Base-by-base conservation (phyloP, 2,113 vertebrate species). In the Anolis carolinensis region DNA sequence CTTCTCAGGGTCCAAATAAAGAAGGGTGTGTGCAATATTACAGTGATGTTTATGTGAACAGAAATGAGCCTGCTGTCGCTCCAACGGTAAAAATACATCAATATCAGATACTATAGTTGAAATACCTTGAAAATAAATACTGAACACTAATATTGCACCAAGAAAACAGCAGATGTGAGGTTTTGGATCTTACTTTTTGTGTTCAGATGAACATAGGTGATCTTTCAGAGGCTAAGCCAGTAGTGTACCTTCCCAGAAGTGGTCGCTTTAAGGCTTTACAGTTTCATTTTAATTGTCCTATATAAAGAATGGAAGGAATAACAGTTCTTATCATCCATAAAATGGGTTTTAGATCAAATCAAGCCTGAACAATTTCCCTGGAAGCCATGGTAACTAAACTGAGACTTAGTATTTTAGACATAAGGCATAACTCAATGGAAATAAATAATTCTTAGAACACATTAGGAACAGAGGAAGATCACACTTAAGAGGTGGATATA, bases 1-100 rank as follows among this genome's bases (percentile, higher is more conserved):
- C 88, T 50, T 97, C 98, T 1, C 94, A 90, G 85, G 98, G 98
- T 0, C 96, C 93, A 79, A 96, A 96, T 92, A 95, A 94, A 36
- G 91, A 96, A 81, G 98, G 98, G 67, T 99, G 99, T 44, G n/a
- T 67, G 0, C 95, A 93, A 72, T 71, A 91, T 2, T 39, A 88
- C 18, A 52, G 0, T 3, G 80, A 90, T 25, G 10, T 7, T 71
- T 23, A 48, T 1, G 32, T 5, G 1, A 94, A 77, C 83, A 92
- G 95, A 86, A 94, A 90, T 13, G 88, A 89, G 63, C 86, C 92
- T 0, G 81, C 0, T 0, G 90, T 63, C 11, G 62, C 93, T 86
- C 91, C 96, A 81, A 81, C 85, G 5, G 98, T 98, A 95, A 97
- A 65, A 23, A 34, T 2, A 3, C 1, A 0, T 0, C 18, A 30